These are phyloP conservation scores for Apamea monoglypha DNA, from an alignment of 2,888 invertebrate genomes.

Conservation along the genomic window DNA sequence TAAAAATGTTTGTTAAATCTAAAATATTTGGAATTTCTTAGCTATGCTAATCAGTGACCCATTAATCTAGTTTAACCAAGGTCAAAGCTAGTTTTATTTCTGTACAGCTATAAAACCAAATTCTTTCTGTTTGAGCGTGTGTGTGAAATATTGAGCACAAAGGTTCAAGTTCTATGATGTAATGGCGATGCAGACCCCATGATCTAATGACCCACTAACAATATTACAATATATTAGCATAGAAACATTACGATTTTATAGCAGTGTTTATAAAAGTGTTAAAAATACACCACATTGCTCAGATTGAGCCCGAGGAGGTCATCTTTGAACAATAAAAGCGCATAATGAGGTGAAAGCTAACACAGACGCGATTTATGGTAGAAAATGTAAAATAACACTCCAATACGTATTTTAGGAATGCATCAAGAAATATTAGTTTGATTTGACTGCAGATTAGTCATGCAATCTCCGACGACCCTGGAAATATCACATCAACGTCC, in stretches of 20 bases:
- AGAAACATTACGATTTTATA: conserved; percentile 18
- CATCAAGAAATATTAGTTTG: conserved; percentile 35
- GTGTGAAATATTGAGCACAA: neutral
- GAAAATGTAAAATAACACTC: conserved; percentile 31
- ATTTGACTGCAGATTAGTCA: conserved; percentile 66
- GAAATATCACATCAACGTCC: conserved; percentile 64
- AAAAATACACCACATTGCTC: conserved; percentile 18
- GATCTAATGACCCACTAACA: conserved; percentile 43
- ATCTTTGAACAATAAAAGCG: conserved; percentile 33
- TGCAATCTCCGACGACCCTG: conserved; percentile 70
- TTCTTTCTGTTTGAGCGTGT: conserved; percentile 1
- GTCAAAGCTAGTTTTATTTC: conserved; percentile 51
- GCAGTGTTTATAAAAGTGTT: neutral
- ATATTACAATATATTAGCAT: conserved; percentile 13
- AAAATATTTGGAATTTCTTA: conserved; percentile 13
- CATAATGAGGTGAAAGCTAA: conserved; percentile 62
- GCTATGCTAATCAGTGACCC: conserved; percentile 45
- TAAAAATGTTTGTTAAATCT: neutral
- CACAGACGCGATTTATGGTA: conserved; percentile 40
- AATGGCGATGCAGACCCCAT: conserved; percentile 42
- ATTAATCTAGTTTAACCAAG: conserved; percentile 57
- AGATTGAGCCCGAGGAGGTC: conserved; percentile 5
- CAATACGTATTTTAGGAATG: conserved; percentile 23
- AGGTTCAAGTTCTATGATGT: conserved; percentile 46
- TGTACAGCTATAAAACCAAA: conserved; percentile 15